Evolutionary conservation across 2,113 vertebrate species (phyloP).

Genomic region (Ahaetulla prasina): DNA sequence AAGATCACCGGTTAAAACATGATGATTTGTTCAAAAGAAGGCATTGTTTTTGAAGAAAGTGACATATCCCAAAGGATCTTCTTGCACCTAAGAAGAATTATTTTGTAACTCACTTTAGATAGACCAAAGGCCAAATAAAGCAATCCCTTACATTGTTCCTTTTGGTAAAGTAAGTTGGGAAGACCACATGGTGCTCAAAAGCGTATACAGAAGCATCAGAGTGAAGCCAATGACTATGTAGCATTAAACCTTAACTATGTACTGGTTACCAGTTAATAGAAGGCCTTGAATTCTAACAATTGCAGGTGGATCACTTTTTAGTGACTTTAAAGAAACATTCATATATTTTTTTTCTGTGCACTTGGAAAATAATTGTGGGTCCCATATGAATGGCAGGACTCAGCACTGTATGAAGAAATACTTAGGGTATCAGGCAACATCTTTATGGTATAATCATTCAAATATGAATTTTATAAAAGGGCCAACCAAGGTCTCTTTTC

Average conservation of each 20-base stretch:
- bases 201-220: background rate
- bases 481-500: background rate
- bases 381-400: background rate
- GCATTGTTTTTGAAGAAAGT: background rate
- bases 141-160: background rate
- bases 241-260: background rate
- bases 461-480: background rate
- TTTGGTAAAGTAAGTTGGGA: background rate
- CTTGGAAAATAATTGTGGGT: background rate
- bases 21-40: background rate
- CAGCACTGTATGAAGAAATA: background rate
- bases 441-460: background rate
- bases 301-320: background rate
- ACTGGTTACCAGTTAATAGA: background rate
- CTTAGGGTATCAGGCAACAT: background rate
- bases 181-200: background rate
- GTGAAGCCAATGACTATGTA: background rate
- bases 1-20: background rate
- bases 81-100: background rate
- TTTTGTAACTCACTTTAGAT: background rate
- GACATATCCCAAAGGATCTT: background rate
- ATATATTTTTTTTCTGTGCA: background rate
- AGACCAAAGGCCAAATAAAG: background rate
- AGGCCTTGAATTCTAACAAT: background rate
- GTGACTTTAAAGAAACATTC: background rate